Evolutionary conservation across 2,113 vertebrate genomes (phyloP), one percentile per base, ranked within the genome.

Genomic region (Pithys albifrons): DNA sequence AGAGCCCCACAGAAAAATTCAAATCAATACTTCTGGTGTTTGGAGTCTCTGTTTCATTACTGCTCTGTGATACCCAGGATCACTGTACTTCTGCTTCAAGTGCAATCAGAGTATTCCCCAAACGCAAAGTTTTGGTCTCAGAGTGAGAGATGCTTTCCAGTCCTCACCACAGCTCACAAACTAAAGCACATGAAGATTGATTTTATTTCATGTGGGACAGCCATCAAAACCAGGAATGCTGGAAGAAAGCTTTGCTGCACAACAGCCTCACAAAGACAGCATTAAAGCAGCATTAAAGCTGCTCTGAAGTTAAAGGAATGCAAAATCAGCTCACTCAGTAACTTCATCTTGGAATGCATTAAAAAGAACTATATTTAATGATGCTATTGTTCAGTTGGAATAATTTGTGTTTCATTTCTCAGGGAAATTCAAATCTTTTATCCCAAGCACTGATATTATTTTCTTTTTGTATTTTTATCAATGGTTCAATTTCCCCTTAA

Each of bases 381-480:
- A 71, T 61, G 61, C 78, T 39, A 48, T 94, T 95, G 79, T 94
- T 97, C 65, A 66, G 57, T 23, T 91, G 78, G 86, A 89, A 94
- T 95, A 87, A 95, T 88, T 81, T 59, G 88, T 92, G 61, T 83
- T 92, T 93, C 92, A 94, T 95, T 95, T 96, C 76, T 82, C 78
- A 69, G 86, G 89, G 93, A 97, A 96, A 97, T 96, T 93, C 35
- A 84, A 89, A 93, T 87, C 80, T 71, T 95, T 94, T 81, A 80
- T 93, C 82, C 69, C 62, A 75, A 96, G 94, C 75, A 77, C 62
- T 64, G 82, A 49, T 76, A 91, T 81, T 82, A 39, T 91, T 95
- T 85, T 70, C 79, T 89, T 93, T 94, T 95, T 79, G 54, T 97
- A 77, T 81, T 94, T 93, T 82, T 89, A 93, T 93, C 85, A 94